Conservation (phyloP, 2,888 invertebrate genomes). For the Drosophila pseudotakahashii region DNA sequence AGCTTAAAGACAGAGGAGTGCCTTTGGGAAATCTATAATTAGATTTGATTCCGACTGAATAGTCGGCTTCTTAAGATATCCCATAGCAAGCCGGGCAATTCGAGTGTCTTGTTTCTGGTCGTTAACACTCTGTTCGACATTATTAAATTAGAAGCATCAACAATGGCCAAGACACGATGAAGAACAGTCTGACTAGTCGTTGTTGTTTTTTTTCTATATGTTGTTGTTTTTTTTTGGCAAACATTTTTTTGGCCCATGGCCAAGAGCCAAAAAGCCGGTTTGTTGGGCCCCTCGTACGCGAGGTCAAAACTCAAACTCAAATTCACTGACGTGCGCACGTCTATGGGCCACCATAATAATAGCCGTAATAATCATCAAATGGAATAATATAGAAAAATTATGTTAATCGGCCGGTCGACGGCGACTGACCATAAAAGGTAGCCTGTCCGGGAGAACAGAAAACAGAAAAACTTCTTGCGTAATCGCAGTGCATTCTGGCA, state of each 20-base stretch:
- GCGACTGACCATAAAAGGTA: constrained; percentile 54
- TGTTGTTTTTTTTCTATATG: constrained; percentile 15
- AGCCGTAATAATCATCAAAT: constrained; percentile 54
- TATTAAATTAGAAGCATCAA: constrained; percentile 53
- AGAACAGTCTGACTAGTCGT: constrained; percentile 14
- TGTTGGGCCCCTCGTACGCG: constrained; percentile 21
- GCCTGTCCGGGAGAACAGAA: constrained; percentile 43
- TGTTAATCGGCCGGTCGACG: constrained; percentile 55
- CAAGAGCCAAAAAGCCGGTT: constrained; percentile 61
- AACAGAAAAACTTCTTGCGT: constrained; percentile 47
- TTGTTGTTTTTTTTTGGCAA: constrained; percentile 32
- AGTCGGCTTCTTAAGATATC: constrained; percentile 24
- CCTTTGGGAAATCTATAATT: constrained; percentile 24
- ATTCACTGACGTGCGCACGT: constrained; percentile 47
- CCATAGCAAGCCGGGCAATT: constrained; percentile 16
- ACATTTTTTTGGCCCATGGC: constrained; percentile 62
- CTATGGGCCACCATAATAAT: constrained; percentile 57
- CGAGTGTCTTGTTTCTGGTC: constrained; percentile 45
- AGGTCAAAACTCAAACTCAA: constrained; percentile 31
- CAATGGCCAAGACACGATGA: constrained; percentile 11
- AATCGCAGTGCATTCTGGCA: constrained; percentile 27
- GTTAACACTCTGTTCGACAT: constrained; percentile 47
- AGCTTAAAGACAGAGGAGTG: not conserved
- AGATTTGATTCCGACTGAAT: constrained; percentile 8
- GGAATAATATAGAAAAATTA: constrained; percentile 69